Conservation (phyloP, 2,888 invertebrate species). For the Physocephala rufipes region DNA sequence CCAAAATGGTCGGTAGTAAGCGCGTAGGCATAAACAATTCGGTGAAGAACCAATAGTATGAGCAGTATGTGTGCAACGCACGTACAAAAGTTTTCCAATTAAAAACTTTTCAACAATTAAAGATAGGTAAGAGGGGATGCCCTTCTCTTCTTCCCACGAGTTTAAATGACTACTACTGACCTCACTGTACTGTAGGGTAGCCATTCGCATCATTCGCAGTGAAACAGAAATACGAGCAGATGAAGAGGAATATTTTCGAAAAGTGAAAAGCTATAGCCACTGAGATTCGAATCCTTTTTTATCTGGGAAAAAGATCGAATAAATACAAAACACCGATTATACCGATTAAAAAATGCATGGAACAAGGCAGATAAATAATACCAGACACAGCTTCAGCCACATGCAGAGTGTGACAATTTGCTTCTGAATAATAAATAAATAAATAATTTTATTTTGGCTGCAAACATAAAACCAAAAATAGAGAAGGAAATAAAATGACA, state of each 20-base stretch:
- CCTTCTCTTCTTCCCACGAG: not conserved
- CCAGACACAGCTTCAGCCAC: too few relatives aligned
- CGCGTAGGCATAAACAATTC: not conserved
- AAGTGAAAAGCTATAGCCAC: not conserved
- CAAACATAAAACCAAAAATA: slow-evolving; percentile 1
- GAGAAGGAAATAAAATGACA: not conserved
- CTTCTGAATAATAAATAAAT: slow-evolving; percentile 1
- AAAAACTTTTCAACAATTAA: slow-evolving; percentile 32
- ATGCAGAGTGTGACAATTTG: too few relatives aligned
- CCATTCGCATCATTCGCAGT: not conserved
- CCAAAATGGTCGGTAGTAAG: not conserved
- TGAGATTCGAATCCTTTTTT: not conserved
- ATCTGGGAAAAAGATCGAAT: not conserved
- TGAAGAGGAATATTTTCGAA: not conserved
- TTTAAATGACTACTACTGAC: too few relatives aligned
- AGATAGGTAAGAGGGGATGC: slow-evolving; percentile 4
- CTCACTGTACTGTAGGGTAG: not conserved
- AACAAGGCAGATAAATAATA: too few relatives aligned
- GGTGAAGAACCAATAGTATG: not conserved
- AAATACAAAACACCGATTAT: not conserved
- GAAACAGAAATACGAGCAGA: not conserved
- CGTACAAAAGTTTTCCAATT: slow-evolving; percentile 37
- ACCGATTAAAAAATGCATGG: not conserved
- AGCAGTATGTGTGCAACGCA: slow-evolving; percentile 9
- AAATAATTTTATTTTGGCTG: slow-evolving; percentile 20